Conservation (phyloP, 2,888 invertebrate genomes). For the Acrobasis suavella region DNA sequence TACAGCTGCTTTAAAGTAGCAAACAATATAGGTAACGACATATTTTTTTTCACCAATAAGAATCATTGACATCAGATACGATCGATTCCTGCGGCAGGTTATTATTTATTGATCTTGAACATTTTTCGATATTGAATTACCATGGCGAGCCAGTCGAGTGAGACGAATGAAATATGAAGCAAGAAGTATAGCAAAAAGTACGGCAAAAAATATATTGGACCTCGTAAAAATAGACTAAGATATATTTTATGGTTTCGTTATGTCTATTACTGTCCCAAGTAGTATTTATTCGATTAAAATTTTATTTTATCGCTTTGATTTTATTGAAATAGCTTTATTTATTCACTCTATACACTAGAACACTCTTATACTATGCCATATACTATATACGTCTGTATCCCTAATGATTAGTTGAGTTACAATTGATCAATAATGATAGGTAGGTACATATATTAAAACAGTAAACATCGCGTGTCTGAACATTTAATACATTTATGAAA, state of each 20-base stretch:
- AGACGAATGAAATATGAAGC: not conserved
- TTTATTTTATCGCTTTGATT: too few relatives aligned
- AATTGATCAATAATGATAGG: too few relatives aligned
- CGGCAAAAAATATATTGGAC: constrained; percentile 20
- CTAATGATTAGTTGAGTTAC: too few relatives aligned
- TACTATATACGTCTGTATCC: too few relatives aligned
- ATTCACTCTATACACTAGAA: too few relatives aligned
- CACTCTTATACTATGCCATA: too few relatives aligned
- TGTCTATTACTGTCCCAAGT: constrained; percentile 15
- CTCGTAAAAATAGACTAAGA: constrained; percentile 25
- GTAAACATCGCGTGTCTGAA: too few relatives aligned
- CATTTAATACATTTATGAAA: too few relatives aligned
- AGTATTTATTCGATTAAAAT: constrained; percentile 16
- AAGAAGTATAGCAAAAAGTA: constrained; percentile 21
- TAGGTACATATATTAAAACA: too few relatives aligned
- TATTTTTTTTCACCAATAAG: not conserved
- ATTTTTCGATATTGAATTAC: constrained; percentile 13
- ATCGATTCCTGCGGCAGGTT: constrained; percentile 5
- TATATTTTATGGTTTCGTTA: constrained; percentile 17
- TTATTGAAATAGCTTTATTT: too few relatives aligned
- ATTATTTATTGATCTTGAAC: constrained; percentile 7
- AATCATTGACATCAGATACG: constrained; percentile 11
- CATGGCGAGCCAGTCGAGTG: constrained; percentile 13
- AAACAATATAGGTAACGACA: not conserved
- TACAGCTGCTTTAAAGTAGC: not conserved